A percentile compares a stretch with the other conserved stretches of the same genome.
Evolutionary conservation across 37 sponge, comb jelly and placozoan species (phyloP).

Genomic region (Eunapius fragilis): DNA sequence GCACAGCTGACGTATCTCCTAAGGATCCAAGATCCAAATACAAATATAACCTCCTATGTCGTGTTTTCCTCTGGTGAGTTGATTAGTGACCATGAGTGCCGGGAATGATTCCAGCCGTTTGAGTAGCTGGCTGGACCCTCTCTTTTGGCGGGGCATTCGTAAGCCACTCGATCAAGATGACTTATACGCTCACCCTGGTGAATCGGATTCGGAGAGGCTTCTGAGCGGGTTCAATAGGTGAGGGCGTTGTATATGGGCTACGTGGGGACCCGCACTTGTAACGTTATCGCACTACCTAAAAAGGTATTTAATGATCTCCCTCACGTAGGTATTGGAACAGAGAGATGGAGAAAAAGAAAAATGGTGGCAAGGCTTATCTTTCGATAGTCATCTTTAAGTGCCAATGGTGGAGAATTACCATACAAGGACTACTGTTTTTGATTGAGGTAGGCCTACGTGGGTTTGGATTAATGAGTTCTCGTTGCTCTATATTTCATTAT

Average conservation of each 20-base stretch:
- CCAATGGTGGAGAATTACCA: slow-evolving; percentile 30
- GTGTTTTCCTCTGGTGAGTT: slow-evolving; percentile 57
- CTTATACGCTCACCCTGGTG: slow-evolving; percentile 65
- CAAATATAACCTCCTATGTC: slow-evolving; percentile 35
- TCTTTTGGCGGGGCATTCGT: slow-evolving; percentile 56
- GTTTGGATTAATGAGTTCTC: no score
- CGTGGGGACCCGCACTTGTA: no score
- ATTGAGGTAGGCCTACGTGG: slow-evolving; percentile 13
- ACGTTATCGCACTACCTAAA: background rate
- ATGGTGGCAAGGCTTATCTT: slow-evolving; percentile 39
- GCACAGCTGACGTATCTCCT: background rate
- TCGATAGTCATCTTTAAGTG: slow-evolving; percentile 53
- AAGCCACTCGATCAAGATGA: slow-evolving; percentile 52
- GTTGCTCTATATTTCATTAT: no score
- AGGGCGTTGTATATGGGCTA: no score
- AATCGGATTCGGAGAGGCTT: slow-evolving; percentile 56
- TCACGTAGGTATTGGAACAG: slow-evolving; percentile 50
- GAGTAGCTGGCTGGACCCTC: slow-evolving; percentile 73
- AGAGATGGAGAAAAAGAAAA: slow-evolving; percentile 41
- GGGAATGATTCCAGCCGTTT: no score
- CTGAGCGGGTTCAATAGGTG: slow-evolving; percentile 60
- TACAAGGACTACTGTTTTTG: slow-evolving; percentile 31
- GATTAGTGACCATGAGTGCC: background rate
- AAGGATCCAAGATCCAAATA: slow-evolving; percentile 52
- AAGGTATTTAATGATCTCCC: background rate